Conservation (phyloP, 2,797 vertebrate species). For the Hoplostethus mediterraneus region DNA sequence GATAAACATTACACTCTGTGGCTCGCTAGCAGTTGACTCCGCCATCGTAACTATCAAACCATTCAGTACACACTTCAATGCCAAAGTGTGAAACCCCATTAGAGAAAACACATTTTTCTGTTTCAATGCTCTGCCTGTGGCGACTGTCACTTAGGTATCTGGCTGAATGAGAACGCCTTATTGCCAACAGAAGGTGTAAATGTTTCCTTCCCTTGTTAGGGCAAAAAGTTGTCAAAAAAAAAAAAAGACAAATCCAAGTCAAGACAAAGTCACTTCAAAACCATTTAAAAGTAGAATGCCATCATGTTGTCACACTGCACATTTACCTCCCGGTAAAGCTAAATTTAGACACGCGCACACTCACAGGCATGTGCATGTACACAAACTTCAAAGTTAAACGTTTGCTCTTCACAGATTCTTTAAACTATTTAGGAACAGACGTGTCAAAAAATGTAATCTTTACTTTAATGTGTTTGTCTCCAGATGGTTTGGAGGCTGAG, state of each 20-base stretch:
- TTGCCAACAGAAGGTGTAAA: constrained; percentile 61
- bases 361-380: constrained; percentile 4
- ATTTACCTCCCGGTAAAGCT: constrained; percentile 24
- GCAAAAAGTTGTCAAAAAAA: constrained; percentile 30
- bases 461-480: constrained; percentile 37
- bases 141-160: constrained; percentile 37
- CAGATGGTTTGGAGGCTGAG: constrained; percentile 60
- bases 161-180: constrained; percentile 43
- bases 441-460: constrained; percentile 10
- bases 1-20: neutral
- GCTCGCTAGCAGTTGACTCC: constrained; percentile 1
- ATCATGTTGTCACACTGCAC: constrained; percentile 17
- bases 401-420: constrained; percentile 33
- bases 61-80: constrained; percentile 8
- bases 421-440: constrained; percentile 29
- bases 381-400: constrained; percentile 26
- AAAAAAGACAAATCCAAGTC: neutral
- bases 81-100: constrained; percentile 15
- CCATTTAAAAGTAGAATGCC: constrained; percentile 42
- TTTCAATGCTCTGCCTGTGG: constrained; percentile 52
- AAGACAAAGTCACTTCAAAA: constrained; percentile 48
- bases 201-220: constrained; percentile 45
- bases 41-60: constrained; percentile 2
- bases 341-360: neutral
- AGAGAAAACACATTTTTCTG: constrained; percentile 39